These are phyloP conservation scores for Lasioglossum leucozonium DNA, from an alignment of 2,888 invertebrate genomes.

Conservation along the genomic window DNA sequence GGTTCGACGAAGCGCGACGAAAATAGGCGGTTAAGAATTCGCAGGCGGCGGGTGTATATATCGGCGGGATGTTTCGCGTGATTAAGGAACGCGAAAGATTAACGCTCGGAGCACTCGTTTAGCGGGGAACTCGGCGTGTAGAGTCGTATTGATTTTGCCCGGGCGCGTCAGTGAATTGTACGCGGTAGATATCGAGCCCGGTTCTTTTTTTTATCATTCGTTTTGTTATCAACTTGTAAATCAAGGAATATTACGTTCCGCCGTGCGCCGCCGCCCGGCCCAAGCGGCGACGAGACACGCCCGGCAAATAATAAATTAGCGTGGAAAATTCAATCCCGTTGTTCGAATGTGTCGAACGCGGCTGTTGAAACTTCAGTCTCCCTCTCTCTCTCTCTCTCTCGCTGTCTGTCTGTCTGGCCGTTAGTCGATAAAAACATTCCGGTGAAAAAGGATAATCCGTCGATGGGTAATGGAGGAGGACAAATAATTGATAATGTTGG, in stretches of 20 bases:
- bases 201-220: not conserved
- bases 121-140: slow-evolving; percentile 28
- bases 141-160: slow-evolving; percentile 39
- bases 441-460: not conserved
- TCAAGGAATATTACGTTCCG: slow-evolving; percentile 25
- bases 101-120: slow-evolving; percentile 14
- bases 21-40: not conserved
- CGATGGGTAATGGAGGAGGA: not conserved
- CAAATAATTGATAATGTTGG: slow-evolving; percentile 1
- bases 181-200: slow-evolving; percentile 15
- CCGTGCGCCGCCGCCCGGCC: not conserved
- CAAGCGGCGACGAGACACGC: slow-evolving; percentile 16
- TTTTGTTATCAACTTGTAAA: slow-evolving; percentile 32
- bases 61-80: slow-evolving; percentile 40
- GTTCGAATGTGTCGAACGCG: not conserved
- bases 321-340: slow-evolving; percentile 28
- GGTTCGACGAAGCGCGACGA: slow-evolving; percentile 3
- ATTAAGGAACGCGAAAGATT: slow-evolving; percentile 22
- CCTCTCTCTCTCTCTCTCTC: not conserved
- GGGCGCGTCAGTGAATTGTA: slow-evolving; percentile 26
- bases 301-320: slow-evolving; percentile 21
- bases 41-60: not conserved
- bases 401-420: not conserved
- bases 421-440: not conserved
- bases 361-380: not conserved